Evolutionary conservation across 1,140 invertebrate species (phyloP).

Genomic region (Dolichoris vasculosae): DNA sequence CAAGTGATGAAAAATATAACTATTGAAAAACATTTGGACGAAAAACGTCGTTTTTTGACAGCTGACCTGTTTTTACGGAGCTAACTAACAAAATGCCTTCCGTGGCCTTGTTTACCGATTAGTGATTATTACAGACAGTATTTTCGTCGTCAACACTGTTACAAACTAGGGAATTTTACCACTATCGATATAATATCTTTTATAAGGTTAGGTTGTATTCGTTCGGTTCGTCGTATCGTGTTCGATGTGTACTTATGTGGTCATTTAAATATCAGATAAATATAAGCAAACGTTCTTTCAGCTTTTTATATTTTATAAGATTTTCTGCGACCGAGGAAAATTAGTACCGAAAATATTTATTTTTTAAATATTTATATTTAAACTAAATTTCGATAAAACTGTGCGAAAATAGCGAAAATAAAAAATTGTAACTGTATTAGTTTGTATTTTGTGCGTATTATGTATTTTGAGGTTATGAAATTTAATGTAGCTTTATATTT

Average conservation of each 20-base stretch:
- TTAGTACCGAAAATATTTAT: not conserved
- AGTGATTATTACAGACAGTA: conserved; percentile 47
- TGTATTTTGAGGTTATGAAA: not conserved
- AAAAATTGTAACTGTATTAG: not conserved
- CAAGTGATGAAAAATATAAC: conserved; percentile 32
- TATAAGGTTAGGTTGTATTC: not conserved
- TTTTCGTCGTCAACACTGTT: conserved; percentile 44
- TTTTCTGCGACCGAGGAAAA: not conserved
- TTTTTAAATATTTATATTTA: not conserved
- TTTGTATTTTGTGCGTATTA: not conserved
- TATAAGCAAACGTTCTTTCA: not conserved
- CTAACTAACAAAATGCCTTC: conserved; percentile 53
- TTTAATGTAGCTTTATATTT: not conserved
- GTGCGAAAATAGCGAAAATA: not conserved
- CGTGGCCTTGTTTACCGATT: conserved; percentile 53
- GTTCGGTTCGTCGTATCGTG: not conserved
- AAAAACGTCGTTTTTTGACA: conserved; percentile 47
- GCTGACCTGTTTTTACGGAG: conserved; percentile 45
- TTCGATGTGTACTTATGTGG: not conserved
- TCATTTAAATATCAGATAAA: not conserved
- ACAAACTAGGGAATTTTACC: conserved; percentile 46
- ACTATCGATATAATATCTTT: not conserved
- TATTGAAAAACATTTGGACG: conserved; percentile 51
- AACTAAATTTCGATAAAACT: not conserved
- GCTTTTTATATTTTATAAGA: not conserved